Base-by-base conservation (phyloP, 1,140 invertebrate species). In the Drosophila grimshawi region DNA sequence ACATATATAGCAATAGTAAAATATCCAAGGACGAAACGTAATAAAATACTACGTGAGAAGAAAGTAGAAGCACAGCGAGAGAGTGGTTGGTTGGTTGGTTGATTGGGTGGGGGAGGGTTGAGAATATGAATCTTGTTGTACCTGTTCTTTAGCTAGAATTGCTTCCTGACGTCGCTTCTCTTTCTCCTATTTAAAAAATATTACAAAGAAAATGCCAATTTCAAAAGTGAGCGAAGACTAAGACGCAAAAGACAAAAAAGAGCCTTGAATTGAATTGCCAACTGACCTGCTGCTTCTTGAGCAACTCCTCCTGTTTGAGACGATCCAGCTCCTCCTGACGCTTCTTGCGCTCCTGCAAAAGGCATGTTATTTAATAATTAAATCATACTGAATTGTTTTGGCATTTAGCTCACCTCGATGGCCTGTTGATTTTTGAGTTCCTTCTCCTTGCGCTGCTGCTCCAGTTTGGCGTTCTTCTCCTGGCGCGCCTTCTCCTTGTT, bases 131-230 rank as follows among this genome's bases (percentile, higher is more conserved):
- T 74, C 81, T 80, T 65, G 56, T 37, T 74, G 80, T 94, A 98
- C 97, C 96, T 98, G 97, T 94, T 98, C 97, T 93, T 97, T 97
- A 61, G 97, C 93, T 88, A 97, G 94, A 39, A 97, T 95, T 67
- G 96, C 95, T 93, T 98, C 96, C 92, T 97, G 97, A 85, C 96
- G 94, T 93, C 97, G 97, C 89, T 97, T 93, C 93, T 98, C 97
- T 92, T 96, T 95, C 93, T 98, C 97, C 97, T 73, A 43, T n/a
- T 19, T 4, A 43, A 43, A 43, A 43, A 35, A 55, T 97, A 95
- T 94, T 93, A 91, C 92, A 86, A 67, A 86, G 71, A 81, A 78
- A 82, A 86, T 66, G 71, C 57, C 30, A 65, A 53, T 57, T 62
- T 60, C 4, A 41, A 37, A 29, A 51, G 32, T 39, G 32, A 45